Evolutionary conservation across 2,797 vertebrate genomes (phyloP).

Genomic region (Urocyon cinereoargenteus): DNA sequence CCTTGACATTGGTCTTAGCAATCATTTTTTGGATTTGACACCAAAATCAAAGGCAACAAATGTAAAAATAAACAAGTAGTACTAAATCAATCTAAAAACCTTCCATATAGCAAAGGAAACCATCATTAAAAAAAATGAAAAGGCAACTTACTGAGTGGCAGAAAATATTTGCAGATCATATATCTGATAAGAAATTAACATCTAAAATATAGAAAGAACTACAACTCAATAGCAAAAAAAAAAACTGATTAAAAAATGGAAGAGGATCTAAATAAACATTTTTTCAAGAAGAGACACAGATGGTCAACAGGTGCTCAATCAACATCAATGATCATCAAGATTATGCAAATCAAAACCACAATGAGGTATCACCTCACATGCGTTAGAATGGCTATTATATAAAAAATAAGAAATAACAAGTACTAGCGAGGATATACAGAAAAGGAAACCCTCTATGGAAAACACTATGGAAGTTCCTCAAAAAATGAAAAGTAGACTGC

Average conservation of each 20-base stretch:
- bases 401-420: background rate
- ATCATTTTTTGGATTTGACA: background rate
- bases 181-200: background rate
- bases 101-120: background rate
- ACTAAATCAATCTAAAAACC: background rate
- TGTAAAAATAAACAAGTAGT: background rate
- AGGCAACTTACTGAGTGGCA: background rate
- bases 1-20: background rate
- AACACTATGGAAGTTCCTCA: background rate
- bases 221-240: background rate
- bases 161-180: background rate
- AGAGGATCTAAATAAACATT: background rate
- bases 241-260: background rate
- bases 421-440: background rate
- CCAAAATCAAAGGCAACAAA: background rate
- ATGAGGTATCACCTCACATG: background rate
- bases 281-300: background rate
- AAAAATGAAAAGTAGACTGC: background rate
- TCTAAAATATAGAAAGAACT: background rate
- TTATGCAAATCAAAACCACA: background rate
- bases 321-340: background rate
- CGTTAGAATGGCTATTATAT: background rate
- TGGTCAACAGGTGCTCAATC: background rate
- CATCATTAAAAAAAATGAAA: background rate
- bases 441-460: background rate